These are phyloP conservation scores for Spinus olivaceus DNA, from an alignment of 2,797 vertebrate species.

Conservation along the genomic window DNA sequence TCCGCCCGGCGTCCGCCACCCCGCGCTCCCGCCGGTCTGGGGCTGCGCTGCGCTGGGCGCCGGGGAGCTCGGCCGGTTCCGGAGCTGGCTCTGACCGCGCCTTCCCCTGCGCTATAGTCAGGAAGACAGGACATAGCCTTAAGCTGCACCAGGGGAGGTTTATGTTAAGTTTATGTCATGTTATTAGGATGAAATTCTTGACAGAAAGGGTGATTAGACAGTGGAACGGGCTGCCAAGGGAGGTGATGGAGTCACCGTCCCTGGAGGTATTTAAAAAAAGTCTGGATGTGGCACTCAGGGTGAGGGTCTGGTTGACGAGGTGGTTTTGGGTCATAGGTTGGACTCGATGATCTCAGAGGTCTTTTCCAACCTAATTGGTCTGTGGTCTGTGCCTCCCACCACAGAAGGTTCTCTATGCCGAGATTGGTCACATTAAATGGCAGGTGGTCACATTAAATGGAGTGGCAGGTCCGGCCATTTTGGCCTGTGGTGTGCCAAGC, in stretches of 20 bases:
- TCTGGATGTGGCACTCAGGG: background rate
- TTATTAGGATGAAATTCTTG: background rate
- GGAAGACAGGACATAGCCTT: background rate
- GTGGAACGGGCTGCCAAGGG: background rate
- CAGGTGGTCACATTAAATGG: background rate
- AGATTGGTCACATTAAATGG: background rate
- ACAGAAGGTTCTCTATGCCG: background rate
- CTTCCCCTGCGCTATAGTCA: no score
- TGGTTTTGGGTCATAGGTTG: background rate
- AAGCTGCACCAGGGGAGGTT: background rate
- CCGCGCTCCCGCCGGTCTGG: fast-evolving
- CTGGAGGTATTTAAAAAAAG: background rate
- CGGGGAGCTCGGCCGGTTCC: no score
- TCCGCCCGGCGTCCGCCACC: fast-evolving
- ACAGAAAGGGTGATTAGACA: background rate
- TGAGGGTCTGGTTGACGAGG: background rate
- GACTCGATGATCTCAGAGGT: background rate
- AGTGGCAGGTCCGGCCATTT: background rate
- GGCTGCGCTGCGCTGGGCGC: fast-evolving
- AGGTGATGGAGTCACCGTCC: background rate
- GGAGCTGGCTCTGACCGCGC: no score
- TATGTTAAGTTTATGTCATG: background rate
- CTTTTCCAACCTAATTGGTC: background rate
- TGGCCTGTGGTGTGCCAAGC: background rate
- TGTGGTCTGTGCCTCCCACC: background rate